phyloP scores from a whole-genome alignment of 2,113 vertebrate genomes.

The Microtus oregoni region DNA sequence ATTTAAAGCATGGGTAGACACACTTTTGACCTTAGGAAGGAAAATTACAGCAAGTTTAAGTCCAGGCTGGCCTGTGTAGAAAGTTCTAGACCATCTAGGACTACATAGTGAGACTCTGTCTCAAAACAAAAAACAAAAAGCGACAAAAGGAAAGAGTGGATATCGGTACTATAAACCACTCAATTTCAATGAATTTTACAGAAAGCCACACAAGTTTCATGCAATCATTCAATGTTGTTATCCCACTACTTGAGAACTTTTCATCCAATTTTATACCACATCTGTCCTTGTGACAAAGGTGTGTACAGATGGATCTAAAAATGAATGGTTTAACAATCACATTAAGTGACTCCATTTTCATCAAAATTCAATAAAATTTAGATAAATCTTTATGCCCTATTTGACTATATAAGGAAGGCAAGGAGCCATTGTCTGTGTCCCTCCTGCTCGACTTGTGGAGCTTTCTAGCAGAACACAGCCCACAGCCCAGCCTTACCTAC shows the following conservation, averaged over 20 bases:
- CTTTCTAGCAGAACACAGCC: conserved; percentile 18
- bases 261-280: conserved; percentile 46
- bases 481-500: background rate
- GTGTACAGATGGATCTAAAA: background rate
- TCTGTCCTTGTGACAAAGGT: conserved; percentile 48
- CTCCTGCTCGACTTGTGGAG: background rate
- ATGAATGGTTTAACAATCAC: conserved; percentile 2
- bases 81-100: background rate
- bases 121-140: background rate
- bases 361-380: conserved; percentile 35
- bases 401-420: conserved; percentile 10
- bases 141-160: background rate
- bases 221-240: background rate
- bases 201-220: conserved; percentile 27
- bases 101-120: background rate
- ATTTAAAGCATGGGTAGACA: background rate
- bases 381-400: background rate
- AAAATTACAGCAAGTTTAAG: background rate
- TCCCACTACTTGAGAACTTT: background rate
- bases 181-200: conserved; percentile 10
- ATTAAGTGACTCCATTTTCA: conserved; percentile 45
- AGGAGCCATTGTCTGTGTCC: background rate
- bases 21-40: background rate
- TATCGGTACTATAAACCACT: background rate
- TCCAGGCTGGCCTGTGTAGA: background rate